phyloP scores from a whole-genome alignment of 2,888 invertebrate species.

The Nowickia ferox region DNA sequence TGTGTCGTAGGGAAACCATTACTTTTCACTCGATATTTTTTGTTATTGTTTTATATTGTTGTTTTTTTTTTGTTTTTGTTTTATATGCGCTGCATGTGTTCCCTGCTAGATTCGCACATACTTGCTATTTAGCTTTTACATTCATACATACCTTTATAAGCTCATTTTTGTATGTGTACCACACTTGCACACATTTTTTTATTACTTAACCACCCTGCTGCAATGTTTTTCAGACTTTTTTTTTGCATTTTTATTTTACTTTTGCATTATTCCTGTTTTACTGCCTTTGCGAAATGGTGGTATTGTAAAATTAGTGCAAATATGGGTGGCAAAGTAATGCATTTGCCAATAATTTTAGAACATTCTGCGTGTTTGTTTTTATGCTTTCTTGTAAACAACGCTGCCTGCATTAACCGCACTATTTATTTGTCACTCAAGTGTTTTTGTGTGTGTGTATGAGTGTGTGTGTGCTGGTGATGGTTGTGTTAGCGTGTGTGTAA shows the following conservation, averaged over 20 bases:
- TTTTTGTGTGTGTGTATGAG: no score
- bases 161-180: constrained; percentile 2
- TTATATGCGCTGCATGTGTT: constrained; percentile 40
- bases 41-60: constrained; percentile 31
- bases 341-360: constrained; percentile 41
- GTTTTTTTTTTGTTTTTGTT: constrained; percentile 42
- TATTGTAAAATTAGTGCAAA: constrained; percentile 68
- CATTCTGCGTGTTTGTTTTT: neutral
- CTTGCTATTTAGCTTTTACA: neutral
- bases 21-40: constrained; percentile 51
- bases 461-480: neutral
- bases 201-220: constrained; percentile 2
- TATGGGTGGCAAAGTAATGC: constrained; percentile 62
- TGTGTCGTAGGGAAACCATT: constrained; percentile 45
- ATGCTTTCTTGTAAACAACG: constrained; percentile 20
- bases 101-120: constrained; percentile 54
- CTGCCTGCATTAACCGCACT: constrained; percentile 34
- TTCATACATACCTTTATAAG: neutral
- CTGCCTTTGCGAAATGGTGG: constrained; percentile 48
- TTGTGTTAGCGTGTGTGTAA: neutral
- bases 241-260: constrained; percentile 17
- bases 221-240: neutral
- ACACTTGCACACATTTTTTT: constrained; percentile 18
- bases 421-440: constrained; percentile 46
- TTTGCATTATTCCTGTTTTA: constrained; percentile 15